Evolutionary conservation across 2,888 invertebrate species (phyloP).

Genomic region (Lamellibrachia columna): DNA sequence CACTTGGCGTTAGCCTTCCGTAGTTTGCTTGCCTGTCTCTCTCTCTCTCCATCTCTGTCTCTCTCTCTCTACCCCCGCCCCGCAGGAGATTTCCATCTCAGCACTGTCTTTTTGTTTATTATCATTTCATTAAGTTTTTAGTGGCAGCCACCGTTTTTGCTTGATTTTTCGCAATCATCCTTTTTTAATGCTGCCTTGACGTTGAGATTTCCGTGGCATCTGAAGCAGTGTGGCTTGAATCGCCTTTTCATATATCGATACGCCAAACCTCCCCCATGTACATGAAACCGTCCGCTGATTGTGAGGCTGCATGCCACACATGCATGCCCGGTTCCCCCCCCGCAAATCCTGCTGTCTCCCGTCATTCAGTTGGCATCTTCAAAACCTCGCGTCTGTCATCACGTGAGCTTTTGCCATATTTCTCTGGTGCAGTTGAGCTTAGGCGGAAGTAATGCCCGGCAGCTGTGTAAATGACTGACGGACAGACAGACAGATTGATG

Average conservation of each 20-base stretch:
- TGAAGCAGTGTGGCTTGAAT: background rate
- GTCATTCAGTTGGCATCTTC: background rate
- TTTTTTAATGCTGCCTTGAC: constrained; percentile 3
- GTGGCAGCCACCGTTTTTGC: constrained; percentile 6
- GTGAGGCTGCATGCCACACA: background rate
- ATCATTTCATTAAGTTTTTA: background rate
- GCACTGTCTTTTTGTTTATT: background rate
- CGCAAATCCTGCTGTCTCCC: background rate
- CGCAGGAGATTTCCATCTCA: background rate
- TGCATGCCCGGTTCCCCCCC: background rate
- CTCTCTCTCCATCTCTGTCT: background rate
- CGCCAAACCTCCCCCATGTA: background rate
- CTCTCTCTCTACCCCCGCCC: background rate
- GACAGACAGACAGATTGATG: too few species aligned
- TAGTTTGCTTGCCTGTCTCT: constrained; percentile 12
- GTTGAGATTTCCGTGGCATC: background rate
- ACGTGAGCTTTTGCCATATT: background rate
- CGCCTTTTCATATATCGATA: background rate
- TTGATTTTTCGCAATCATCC: background rate
- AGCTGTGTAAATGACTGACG: background rate
- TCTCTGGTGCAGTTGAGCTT: background rate
- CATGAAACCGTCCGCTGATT: background rate
- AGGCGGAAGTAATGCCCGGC: constrained; percentile 7
- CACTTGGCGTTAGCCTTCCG: constrained; percentile 6
- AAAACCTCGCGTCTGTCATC: background rate